Base-by-base conservation (phyloP, 2,113 vertebrate species). In the Monarcha castaneiventris region DNA sequence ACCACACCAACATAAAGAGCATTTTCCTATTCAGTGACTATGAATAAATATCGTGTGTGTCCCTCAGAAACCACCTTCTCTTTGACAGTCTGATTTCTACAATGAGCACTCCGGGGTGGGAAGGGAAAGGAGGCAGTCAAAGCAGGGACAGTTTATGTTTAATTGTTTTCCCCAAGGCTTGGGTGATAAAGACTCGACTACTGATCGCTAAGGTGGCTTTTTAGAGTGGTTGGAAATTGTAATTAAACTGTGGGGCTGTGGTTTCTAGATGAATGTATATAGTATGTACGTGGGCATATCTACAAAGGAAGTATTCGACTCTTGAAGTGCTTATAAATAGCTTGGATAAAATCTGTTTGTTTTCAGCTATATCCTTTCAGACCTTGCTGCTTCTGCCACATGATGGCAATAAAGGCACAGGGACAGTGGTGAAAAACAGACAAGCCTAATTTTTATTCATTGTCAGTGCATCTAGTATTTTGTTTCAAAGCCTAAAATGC, bases 341-440 rank as follows among this genome's bases (percentile, higher is more conserved):
- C 77, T 66, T 82, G 92, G 73, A 71, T 94, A 95, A 97, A 96
- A 88, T 80, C 33, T 88, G 41, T 78, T 95, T 97, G 79, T 75
- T 91, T 44, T 56, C 41, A 78, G 61, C 39, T 62, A 4, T 66
- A 55, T 75, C 55, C 78, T 94, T 89, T 64, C 68, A 86, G 35
- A 39, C 58, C 52, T 93, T 92, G 37, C 91, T 95, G 49, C 73
- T 96, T 97, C 73, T 84, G 77, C 97, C 96, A 96, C 95, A 94
- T 92, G 95, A 86, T 96, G 93, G 95, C 95, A 94, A 96, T 95
- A 95, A 89, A 96, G 77, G 73, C 90, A 84, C 76, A 79, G 78
- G 81, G 88, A 94, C 90, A 68, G 74, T 17, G 51, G 66, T 67
- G 69, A 49, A 78, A 85, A 91, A 59, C 66, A 90, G 88, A 30